phyloP scores from a whole-genome alignment of 2,113 vertebrate species.

The Urocitellus parryii region DNA sequence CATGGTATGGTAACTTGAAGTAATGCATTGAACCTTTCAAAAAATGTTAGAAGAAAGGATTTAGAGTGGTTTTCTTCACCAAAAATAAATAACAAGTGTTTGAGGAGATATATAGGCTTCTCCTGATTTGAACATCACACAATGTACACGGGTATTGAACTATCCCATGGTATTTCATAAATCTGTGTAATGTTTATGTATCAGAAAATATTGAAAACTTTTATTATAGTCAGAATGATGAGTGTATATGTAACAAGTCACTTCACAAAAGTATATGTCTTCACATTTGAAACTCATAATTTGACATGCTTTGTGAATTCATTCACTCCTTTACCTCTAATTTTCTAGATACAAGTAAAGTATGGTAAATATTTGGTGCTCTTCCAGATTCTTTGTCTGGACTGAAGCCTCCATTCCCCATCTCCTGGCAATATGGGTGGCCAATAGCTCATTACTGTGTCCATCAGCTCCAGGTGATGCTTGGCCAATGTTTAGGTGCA shows the following conservation, averaged over 20 bases:
- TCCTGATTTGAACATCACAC: background rate
- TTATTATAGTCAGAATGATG: background rate
- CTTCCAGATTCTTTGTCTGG: background rate
- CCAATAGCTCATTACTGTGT: background rate
- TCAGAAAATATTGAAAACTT: too few species aligned
- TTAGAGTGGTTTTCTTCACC: too few species aligned
- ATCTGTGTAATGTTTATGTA: background rate
- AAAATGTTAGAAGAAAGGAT: background rate
- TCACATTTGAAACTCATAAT: background rate
- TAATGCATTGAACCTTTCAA: background rate
- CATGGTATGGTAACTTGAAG: background rate
- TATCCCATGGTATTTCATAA: background rate
- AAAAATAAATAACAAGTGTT: background rate
- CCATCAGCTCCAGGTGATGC: background rate
- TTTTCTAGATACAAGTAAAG: background rate
- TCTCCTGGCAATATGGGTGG: accelerated
- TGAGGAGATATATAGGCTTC: background rate
- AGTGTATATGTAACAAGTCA: background rate
- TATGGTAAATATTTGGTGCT: background rate
- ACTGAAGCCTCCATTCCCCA: background rate
- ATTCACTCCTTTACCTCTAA: background rate
- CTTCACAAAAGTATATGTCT: background rate
- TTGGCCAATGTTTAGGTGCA: background rate
- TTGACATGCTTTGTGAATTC: background rate
- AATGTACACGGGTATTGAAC: background rate